Evolutionary conservation across 1,140 invertebrate genomes (phyloP), one percentile per base, ranked within the genome.

Genomic region (Philotrypesis tridentata): DNA sequence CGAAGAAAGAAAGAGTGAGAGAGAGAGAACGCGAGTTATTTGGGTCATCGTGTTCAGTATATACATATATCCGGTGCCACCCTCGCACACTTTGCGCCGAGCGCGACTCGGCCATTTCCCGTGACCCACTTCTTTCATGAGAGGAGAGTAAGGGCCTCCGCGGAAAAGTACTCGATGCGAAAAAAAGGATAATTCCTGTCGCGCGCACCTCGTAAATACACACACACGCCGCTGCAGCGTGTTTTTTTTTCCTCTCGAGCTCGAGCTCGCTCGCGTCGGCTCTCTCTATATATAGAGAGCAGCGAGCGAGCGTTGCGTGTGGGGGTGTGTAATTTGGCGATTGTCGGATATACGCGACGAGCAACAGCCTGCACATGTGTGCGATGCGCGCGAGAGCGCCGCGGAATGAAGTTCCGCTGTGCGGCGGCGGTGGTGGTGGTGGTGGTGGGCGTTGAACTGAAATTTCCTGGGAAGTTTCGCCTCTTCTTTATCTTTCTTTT

Each of bases 111-210:
- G 37, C 37, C 40, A 33, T 23, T 48, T 72, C 43, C 68, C 78
- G 78, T 80, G 79, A 74, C 79, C 79, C 79, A 80, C 29, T 80
- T 80, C 23, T 63, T 27, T 31, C 74, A 17, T 12, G 33, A 27
- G 61, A 33, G 37, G 61, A 33, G 37, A 76, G 37, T 55, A 75
- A 23, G 27, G 74, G 8, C 63, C 61, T 17, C 27, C 17, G 61
- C 23, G 25, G 27, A 12, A 8, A 21, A 55, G 7, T 17, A 55
- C 17, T n/a, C 21, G 61, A 27, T 9, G 6, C 8, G 12, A 25
- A 29, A 63, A 25, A 65, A 65, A 65, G 61, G 61, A 65, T 65
- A 65, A 65, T 65, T 65, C n/a, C 61, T 27, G n/a, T 17, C 4
- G 23, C 5, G 25, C 48, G n/a, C 48, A 55, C 48, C 48, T 55